phyloP scores from a whole-genome alignment of 2,888 invertebrate species.

The Nasonovia ribisnigri region DNA sequence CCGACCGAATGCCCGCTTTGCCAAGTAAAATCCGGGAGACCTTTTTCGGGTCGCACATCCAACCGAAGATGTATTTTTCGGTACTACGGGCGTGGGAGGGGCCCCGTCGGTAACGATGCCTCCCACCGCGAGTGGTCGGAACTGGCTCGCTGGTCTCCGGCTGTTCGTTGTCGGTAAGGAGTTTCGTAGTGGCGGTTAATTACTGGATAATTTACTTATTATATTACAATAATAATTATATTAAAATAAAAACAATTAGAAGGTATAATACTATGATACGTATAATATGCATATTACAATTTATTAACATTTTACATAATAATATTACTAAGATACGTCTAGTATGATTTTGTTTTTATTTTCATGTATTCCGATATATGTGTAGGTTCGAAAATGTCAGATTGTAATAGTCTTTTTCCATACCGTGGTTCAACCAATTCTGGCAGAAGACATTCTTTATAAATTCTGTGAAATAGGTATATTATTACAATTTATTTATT shows the following conservation, averaged over 20 bases:
- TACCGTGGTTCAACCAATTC: background rate
- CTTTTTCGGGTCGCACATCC: too few relatives aligned
- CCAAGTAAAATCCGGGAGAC: too few relatives aligned
- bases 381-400: background rate
- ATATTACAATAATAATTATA: conserved; percentile 3
- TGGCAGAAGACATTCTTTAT: conserved; percentile 2
- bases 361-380: background rate
- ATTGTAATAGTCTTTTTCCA: background rate
- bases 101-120: too few relatives aligned
- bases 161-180: too few relatives aligned
- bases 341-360: background rate
- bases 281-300: too few relatives aligned
- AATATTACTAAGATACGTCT: background rate
- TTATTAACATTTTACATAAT: too few relatives aligned
- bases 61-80: too few relatives aligned
- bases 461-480: conserved; percentile 1
- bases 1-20: too few relatives aligned
- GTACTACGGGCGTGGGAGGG: too few relatives aligned
- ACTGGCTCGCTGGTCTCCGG: too few relatives aligned
- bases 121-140: too few relatives aligned
- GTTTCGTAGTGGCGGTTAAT: too few relatives aligned
- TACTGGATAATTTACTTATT: background rate
- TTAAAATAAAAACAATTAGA: conserved; percentile 8
- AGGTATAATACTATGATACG: background rate
- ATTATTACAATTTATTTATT: conserved; percentile 1